Evolutionary conservation across 2,113 vertebrate species (phyloP), one percentile per base, ranked within the genome.

Genomic region (Syngnathus scovelli): DNA sequence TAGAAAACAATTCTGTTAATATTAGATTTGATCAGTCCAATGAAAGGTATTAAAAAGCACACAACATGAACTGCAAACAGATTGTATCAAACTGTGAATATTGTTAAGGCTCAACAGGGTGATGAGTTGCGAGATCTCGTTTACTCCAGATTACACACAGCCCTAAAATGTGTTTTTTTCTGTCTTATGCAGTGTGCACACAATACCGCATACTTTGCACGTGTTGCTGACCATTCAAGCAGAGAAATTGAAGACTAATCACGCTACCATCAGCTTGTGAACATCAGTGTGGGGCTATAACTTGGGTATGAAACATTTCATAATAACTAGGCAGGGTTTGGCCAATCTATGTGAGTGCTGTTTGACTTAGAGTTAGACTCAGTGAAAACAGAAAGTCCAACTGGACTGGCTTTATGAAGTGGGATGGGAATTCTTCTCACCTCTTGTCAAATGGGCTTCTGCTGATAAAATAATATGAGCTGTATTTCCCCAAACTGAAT

Each of bases 1-100:
- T 69, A 69, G 44, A 76, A 78, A 81, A 87, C 84, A 84, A 84
- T 67, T 49, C 77, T 78, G 85, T 77, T 79, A 81, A 83, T 70
- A 78, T 65, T 65, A 76, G 76, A 84, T 83, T 76, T 75, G 70
- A 84, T 82, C 77, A 76, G 12, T 66, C 59, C 65, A 44, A 68
- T 82, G 76, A 82, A 72, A 74, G 62, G 66, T 58, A 79, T 71
- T 71, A 71, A 63, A 33, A 69, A 80, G 38, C 61, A 62, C 67
- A 66, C 51, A 61, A 75, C 64, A 23, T 69, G 70, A 76, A 69
- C 19, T 11, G 68, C 23, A 76, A 65, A 69, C 37, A 59, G 72
- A 80, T 81, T 7, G 18, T 66, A 75, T 79, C 75, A 66, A 64
- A 52, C 55, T 46, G 49, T 69, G 81, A 79, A 78, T 74, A 41